A percentile compares a stretch with the other conserved stretches of the same genome.
These are phyloP conservation scores for Zygogramma bicolorata DNA, from an alignment of 2,888 invertebrate species.

Conservation along the genomic window DNA sequence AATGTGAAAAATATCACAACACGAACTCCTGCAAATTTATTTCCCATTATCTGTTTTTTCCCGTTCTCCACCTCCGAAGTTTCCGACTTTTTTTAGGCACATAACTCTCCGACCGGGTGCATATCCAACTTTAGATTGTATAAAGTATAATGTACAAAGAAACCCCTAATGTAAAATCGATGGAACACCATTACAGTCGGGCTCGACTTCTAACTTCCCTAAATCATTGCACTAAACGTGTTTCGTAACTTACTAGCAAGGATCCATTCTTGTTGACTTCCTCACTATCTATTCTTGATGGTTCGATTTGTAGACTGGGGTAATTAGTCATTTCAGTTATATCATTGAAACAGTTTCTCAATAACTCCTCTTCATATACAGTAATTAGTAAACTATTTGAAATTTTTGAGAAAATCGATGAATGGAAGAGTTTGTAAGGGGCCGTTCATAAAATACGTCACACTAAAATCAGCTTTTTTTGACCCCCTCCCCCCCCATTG, in stretches of 20 bases:
- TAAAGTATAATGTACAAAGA: constrained; percentile 69
- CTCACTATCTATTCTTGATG: constrained; percentile 25
- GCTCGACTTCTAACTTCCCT: constrained; percentile 64
- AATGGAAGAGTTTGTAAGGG: too few species aligned
- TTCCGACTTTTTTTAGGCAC: constrained; percentile 62
- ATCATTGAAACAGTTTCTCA: neutral
- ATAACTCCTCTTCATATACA: too few species aligned
- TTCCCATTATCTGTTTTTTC: constrained; percentile 68
- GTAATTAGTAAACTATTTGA: too few species aligned
- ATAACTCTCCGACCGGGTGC: constrained; percentile 67
- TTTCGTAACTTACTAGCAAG: constrained; percentile 57
- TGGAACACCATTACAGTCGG: constrained; percentile 67
- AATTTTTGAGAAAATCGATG: too few species aligned
- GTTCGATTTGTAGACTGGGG: neutral
- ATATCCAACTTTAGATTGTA: constrained; percentile 69
- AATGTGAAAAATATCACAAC: constrained; percentile 66
- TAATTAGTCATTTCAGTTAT: neutral
- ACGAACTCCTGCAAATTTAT: constrained; percentile 66
- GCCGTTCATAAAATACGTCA: too few species aligned
- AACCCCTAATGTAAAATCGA: constrained; percentile 70
- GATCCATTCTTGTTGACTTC: constrained; percentile 46
- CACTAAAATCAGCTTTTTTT: too few species aligned
- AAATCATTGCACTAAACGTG: constrained; percentile 62
- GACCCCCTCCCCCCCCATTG: too few species aligned
- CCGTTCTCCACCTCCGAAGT: constrained; percentile 64